phyloP scores from a whole-genome alignment of 1,140 invertebrate genomes.

The Acromyrmex echinatior region DNA sequence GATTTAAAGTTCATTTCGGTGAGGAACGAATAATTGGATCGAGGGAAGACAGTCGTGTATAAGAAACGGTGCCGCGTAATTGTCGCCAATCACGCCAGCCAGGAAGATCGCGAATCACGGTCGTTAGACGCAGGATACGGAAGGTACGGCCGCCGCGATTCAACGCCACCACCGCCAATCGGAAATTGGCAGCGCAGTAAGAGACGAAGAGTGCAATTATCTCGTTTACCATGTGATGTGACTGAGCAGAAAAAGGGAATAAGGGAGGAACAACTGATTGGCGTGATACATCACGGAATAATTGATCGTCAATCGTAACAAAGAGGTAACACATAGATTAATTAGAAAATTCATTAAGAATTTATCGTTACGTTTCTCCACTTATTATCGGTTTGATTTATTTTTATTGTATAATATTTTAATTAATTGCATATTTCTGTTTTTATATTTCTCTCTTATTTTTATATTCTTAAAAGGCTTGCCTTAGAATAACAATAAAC shows the following conservation, averaged over 20 bases:
- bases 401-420: no score
- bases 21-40: constrained; percentile 83
- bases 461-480: no score
- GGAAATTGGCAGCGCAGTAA: constrained; percentile 29
- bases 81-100: constrained; percentile 79
- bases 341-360: constrained; percentile 56
- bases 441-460: neutral
- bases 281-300: constrained; percentile 11
- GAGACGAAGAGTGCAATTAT: constrained; percentile 67
- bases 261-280: constrained; percentile 64
- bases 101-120: constrained; percentile 66
- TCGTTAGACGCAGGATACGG: constrained; percentile 53
- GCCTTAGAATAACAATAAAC: no score
- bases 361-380: neutral
- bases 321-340: constrained; percentile 50
- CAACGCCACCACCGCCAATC: neutral
- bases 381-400: no score
- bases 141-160: constrained; percentile 28
- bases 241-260: constrained; percentile 66
- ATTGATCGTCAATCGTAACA: constrained; percentile 1
- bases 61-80: constrained; percentile 77
- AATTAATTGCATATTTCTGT: no score
- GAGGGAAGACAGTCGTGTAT: constrained; percentile 43
- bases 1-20: constrained; percentile 83
- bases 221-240: constrained; percentile 62